Base-by-base conservation (phyloP, 2,797 vertebrate species). In the Spea hammondii region DNA sequence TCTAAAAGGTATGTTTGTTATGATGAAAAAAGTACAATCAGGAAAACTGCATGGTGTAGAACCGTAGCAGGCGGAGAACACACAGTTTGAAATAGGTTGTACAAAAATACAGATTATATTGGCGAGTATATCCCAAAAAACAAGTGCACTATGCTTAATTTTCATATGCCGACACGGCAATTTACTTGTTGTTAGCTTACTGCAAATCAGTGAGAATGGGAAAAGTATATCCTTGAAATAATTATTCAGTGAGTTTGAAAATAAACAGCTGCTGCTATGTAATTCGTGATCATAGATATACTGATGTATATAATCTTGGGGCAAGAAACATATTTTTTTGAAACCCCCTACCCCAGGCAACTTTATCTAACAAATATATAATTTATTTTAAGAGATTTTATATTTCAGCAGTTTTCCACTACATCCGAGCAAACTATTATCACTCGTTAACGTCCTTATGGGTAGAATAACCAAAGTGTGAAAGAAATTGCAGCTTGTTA, bases 401-500 rank as follows among this genome's bases (percentile, higher is more conserved):
- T 14, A 60, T 64, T 7, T 48, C 48, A 74, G 47, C 72, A 17
- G n/a, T 65, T 70, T 17, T 14, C 12, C 9, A 12, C 12, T 64
- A 62, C 47, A 62, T 59, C 55, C 32, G 64, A 57, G 70, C 68
- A 68, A 64, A 50, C 74, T 69, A 81, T 76, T 77, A 81, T 72
- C 60, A 65, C 45, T 76, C 70, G 73, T 78, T 77, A 82, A 51
- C 4, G n/a, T 64, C 60, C 57, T 64, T 9, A 11, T 49, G 49
- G 75, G 70, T 70, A 32, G 12, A 49, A 48, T 74, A 50, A 55
- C 55, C 60, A 77, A 77, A 49, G 79, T 77, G 80, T 70, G 75
- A 57, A 82, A 77, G 70, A 69, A 65, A 59, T 81, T 48, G 70
- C 73, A 65, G 70, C 75, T 65, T 74, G 65, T 73, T 76, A 82